Evolutionary conservation across 2,888 invertebrate genomes (phyloP).

Genomic region (Tubiluchus corallicola): DNA sequence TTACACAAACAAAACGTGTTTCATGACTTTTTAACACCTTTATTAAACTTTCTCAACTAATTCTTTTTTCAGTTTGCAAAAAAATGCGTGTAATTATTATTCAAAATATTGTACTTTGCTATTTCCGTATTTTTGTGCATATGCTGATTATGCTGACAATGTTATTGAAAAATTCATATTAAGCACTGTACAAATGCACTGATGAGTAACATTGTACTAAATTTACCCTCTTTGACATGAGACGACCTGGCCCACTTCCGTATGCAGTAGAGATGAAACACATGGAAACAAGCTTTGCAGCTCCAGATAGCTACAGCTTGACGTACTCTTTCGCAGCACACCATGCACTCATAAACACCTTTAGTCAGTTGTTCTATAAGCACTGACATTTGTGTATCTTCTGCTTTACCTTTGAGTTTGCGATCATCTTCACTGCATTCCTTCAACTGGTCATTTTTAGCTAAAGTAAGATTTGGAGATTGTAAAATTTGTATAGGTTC

Average conservation of each 20-base stretch:
- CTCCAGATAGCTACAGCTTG: constrained; percentile 70
- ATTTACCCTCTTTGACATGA: too few relatives aligned
- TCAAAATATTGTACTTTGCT: too few relatives aligned
- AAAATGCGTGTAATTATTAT: too few relatives aligned
- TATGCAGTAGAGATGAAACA: constrained; percentile 74
- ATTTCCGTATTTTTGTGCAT: background rate
- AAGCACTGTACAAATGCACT: constrained; percentile 18
- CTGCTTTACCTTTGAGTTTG: background rate
- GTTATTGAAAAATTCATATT: constrained; percentile 14
- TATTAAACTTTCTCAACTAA: too few relatives aligned
- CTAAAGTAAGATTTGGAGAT: background rate
- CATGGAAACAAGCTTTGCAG: constrained; percentile 74
- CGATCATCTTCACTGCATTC: background rate
- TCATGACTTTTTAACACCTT: too few relatives aligned
- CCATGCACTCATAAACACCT: constrained; percentile 71
- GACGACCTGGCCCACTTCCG: constrained; percentile 56
- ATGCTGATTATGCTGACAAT: background rate
- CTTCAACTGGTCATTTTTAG: background rate
- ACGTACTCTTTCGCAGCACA: constrained; percentile 73
- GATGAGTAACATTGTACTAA: too few relatives aligned
- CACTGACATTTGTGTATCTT: constrained; percentile 11
- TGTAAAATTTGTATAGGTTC: too few relatives aligned
- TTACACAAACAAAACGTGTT: too few relatives aligned
- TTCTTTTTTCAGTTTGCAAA: too few relatives aligned
- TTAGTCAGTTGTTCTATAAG: constrained; percentile 62